Base-by-base conservation (phyloP, 2,888 invertebrate species). In the Cataglyphis cursor region DNA sequence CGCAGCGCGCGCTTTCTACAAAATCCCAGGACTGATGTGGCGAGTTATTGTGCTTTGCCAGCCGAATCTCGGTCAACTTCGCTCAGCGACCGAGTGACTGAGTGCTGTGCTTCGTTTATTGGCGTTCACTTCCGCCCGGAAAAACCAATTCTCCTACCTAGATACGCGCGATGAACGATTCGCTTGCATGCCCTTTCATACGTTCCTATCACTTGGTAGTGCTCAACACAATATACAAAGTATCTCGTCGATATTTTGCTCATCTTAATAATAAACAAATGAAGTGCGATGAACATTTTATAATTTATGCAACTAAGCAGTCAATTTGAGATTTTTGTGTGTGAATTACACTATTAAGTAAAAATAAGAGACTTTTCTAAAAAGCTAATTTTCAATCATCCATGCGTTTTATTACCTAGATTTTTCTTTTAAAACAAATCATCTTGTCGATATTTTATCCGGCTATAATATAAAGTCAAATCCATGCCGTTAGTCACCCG, bases 41-140 rank as follows among this genome's bases (percentile, higher is more conserved):
- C 87, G 88, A 89, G 88, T 88, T 89, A 91, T 90, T 87, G 91
- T 89, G 88, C 88, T 86, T 87, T 85, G 89, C 85, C 87, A 76
- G 84, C 80, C 81, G 85, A 85, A 89, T 86, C 90, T 88, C 89
- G 88, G 89, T 86, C 90, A 88, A 88, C 87, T 89, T 87, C 86
- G 78, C 84, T 86, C 84, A 83, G 83, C 85, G 82, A 85, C 86
- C 84, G 86, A 89, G 83, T 86, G 86, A 85, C 87, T 83, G 84
- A 85, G 75, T 78, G 78, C 82, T 72, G 81, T 83, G 85, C 80
- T 85, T 85, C 86, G 86, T 90, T 90, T 90, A 91, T 89, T 88
- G 91, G 87, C 83, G 83, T 87, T 90, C 83, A 83, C 85, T 88
- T 87, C 87, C 82, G 83, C 81, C 68, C 85, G 84, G 84, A 85